Evolutionary conservation across 2,113 vertebrate genomes (phyloP).

Genomic region (Mobula hypostoma): DNA sequence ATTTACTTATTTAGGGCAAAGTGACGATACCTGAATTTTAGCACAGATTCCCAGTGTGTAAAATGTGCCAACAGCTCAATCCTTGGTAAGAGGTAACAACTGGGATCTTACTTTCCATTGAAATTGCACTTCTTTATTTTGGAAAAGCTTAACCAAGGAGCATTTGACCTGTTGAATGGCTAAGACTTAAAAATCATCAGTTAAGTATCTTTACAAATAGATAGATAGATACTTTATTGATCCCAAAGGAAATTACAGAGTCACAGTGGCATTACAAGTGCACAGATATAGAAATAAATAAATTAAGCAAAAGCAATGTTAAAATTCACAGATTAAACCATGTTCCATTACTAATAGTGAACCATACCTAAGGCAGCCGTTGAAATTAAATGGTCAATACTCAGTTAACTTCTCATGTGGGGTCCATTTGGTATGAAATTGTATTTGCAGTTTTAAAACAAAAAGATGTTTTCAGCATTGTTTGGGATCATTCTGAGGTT

Average conservation of each 20-base stretch:
- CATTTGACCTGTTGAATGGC: background rate
- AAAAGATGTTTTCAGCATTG: background rate
- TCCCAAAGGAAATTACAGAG: too few species aligned
- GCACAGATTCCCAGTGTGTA: background rate
- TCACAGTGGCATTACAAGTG: too few species aligned
- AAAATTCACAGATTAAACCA: background rate
- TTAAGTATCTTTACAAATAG: background rate
- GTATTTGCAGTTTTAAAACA: background rate
- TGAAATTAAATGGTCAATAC: background rate
- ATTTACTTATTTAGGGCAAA: background rate
- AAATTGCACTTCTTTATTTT: background rate
- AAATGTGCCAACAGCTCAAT: background rate
- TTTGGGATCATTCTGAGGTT: too few species aligned
- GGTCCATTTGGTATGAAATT: background rate
- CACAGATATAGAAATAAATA: too few species aligned
- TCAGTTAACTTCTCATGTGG: background rate
- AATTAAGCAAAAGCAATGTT: background rate
- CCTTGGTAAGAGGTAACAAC: background rate
- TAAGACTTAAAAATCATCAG: background rate
- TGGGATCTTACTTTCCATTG: background rate
- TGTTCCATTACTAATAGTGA: background rate
- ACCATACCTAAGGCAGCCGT: background rate
- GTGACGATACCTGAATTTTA: background rate
- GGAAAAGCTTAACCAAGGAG: background rate
- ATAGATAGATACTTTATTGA: too few species aligned